Conservation (phyloP, 2,888 invertebrate genomes). For the Hybos culiciformis region DNA sequence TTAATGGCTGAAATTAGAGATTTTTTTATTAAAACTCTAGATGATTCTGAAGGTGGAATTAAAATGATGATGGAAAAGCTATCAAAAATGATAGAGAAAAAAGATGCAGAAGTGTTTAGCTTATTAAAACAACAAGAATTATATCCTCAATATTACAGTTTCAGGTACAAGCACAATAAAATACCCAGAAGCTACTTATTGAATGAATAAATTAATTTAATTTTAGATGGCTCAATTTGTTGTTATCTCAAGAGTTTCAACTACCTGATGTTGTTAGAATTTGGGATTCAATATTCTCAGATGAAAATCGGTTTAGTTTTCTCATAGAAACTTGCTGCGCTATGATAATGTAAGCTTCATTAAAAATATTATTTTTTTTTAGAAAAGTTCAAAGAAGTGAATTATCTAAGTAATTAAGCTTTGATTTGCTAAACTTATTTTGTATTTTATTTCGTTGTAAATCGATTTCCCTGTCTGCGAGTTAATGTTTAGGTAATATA, state of each 20-base stretch:
- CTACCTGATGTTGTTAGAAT: slow-evolving; percentile 92
- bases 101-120: slow-evolving; percentile 65
- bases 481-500: too few relatives aligned
- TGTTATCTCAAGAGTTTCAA: slow-evolving; percentile 94
- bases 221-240: slow-evolving; percentile 81
- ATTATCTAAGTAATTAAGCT: background rate
- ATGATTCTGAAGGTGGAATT: slow-evolving; percentile 84
- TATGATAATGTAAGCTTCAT: slow-evolving; percentile 84
- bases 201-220: slow-evolving; percentile 6
- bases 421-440: too few relatives aligned
- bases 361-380: background rate
- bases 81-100: slow-evolving; percentile 56
- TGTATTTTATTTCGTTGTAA: too few relatives aligned
- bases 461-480: too few relatives aligned
- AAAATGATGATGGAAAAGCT: slow-evolving; percentile 80
- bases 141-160: slow-evolving; percentile 91
- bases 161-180: slow-evolving; percentile 44
- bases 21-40: slow-evolving; percentile 90
- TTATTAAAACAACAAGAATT: slow-evolving; percentile 71
- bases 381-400: background rate
- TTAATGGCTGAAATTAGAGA: slow-evolving; percentile 96
- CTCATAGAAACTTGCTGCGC: slow-evolving; percentile 88
- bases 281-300: slow-evolving; percentile 95
- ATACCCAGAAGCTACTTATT: background rate
- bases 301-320: slow-evolving; percentile 77